phyloP scores from a whole-genome alignment of 2,797 vertebrate species.

The Oreonectes daqikongensis region DNA sequence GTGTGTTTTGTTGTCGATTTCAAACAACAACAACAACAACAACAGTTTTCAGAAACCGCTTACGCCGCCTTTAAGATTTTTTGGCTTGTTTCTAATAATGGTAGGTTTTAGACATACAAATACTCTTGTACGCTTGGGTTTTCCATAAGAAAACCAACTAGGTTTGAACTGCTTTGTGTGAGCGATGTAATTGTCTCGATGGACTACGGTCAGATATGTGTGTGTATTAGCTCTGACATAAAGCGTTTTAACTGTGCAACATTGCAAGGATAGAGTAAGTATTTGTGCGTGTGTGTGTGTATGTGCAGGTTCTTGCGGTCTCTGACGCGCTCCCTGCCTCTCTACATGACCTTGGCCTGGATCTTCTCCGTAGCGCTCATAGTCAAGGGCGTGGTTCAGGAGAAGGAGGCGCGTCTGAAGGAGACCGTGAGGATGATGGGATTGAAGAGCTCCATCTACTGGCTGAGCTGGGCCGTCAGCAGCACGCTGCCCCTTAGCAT shows the following conservation, averaged over 20 bases:
- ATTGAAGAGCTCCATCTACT: conserved; percentile 84
- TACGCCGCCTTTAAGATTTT: too few relatives aligned
- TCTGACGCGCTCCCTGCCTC: conserved; percentile 86
- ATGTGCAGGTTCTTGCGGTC: conserved; percentile 85
- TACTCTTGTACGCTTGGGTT: too few relatives aligned
- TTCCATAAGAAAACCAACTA: too few relatives aligned
- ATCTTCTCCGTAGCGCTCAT: conserved; percentile 96
- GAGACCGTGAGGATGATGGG: conserved; percentile 97
- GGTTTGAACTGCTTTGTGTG: too few relatives aligned
- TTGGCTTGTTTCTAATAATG: neutral
- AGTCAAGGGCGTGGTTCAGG: conserved; percentile 89
- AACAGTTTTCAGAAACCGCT: too few relatives aligned
- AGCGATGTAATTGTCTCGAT: neutral
- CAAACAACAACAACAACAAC: too few relatives aligned
- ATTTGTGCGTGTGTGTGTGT: conserved; percentile 26
- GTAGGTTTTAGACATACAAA: too few relatives aligned
- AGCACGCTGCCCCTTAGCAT: conserved; percentile 81
- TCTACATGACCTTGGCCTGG: conserved; percentile 96
- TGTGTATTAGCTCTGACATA: too few relatives aligned
- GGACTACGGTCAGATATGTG: neutral
- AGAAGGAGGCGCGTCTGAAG: conserved; percentile 94
- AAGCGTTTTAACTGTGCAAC: too few relatives aligned
- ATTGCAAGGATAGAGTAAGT: neutral
- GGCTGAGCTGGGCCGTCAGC: conserved; percentile 95
- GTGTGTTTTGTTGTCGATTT: too few relatives aligned